Evolutionary conservation across 2,797 vertebrate genomes (phyloP).

Genomic region (Poeciliopsis paucimaculata): DNA sequence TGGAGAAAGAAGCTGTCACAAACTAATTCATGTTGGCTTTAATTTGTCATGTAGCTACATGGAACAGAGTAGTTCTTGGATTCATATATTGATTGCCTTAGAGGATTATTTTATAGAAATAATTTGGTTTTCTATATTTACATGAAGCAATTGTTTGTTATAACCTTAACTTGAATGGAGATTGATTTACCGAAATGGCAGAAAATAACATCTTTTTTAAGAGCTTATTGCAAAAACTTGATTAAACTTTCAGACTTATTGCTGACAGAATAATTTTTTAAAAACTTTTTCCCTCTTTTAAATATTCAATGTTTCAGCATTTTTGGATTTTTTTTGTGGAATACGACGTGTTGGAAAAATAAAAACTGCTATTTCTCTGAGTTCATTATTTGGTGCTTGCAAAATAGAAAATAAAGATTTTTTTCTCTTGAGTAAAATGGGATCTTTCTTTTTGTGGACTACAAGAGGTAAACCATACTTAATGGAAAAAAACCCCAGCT

Average conservation of each 20-base stretch:
- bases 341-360: not conserved
- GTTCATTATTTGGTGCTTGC: not conserved
- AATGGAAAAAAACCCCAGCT: not conserved
- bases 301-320: not conserved
- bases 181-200: not conserved
- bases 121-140: not conserved
- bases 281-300: not conserved
- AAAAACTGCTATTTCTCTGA: not conserved
- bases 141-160: not conserved
- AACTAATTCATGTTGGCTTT: not conserved
- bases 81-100: not conserved
- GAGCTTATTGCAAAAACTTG: not conserved
- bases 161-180: not conserved
- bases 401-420: not conserved
- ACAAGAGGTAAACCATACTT: not conserved
- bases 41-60: not conserved
- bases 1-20: not conserved
- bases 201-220: not conserved
- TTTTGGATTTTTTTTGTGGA: not conserved
- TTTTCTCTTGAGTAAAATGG: not conserved
- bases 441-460: not conserved
- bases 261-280: not conserved
- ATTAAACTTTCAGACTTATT: not conserved
- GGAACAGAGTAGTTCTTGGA: not conserved
- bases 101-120: not conserved